phyloP scores from a whole-genome alignment of 2,888 invertebrate genomes.

The Ectemnius continuus region DNA sequence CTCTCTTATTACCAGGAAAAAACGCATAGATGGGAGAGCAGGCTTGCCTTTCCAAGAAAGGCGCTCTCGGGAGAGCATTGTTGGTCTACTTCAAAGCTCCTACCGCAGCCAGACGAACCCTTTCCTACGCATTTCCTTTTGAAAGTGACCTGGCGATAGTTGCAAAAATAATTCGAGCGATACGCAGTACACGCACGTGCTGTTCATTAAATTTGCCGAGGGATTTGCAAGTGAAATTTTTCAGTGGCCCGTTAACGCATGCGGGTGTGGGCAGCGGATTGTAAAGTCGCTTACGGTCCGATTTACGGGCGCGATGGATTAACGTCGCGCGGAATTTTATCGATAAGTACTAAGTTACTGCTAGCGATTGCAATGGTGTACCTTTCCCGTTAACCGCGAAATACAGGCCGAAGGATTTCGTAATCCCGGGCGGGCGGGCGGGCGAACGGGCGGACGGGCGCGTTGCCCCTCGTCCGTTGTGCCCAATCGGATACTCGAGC shows the following conservation, averaged over 20 bases:
- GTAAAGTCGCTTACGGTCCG: not conserved
- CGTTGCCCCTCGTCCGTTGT: not conserved
- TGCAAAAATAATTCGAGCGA: too few relatives aligned
- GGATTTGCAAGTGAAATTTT: slow-evolving; percentile 4
- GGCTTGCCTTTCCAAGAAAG: too few relatives aligned
- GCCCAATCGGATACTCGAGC: too few relatives aligned
- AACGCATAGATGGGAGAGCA: not conserved
- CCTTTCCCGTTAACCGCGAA: slow-evolving; percentile 13
- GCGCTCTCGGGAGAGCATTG: too few relatives aligned
- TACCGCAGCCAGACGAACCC: too few relatives aligned
- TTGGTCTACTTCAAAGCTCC: too few relatives aligned
- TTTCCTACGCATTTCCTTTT: too few relatives aligned
- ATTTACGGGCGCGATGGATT: not conserved
- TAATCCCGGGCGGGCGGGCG: not conserved
- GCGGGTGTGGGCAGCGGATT: not conserved
- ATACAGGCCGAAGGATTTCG: not conserved
- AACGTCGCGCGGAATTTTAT: slow-evolving; percentile 7
- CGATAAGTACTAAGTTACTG: slow-evolving; percentile 11
- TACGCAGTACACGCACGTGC: too few relatives aligned
- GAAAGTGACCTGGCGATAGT: too few relatives aligned
- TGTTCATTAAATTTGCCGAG: not conserved
- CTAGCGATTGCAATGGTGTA: slow-evolving; percentile 7
- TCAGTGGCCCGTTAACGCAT: not conserved
- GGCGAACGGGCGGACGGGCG: too few relatives aligned
- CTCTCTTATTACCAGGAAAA: not conserved